phyloP scores from a whole-genome alignment of 2,888 invertebrate species.

The Cosmia pyralina region DNA sequence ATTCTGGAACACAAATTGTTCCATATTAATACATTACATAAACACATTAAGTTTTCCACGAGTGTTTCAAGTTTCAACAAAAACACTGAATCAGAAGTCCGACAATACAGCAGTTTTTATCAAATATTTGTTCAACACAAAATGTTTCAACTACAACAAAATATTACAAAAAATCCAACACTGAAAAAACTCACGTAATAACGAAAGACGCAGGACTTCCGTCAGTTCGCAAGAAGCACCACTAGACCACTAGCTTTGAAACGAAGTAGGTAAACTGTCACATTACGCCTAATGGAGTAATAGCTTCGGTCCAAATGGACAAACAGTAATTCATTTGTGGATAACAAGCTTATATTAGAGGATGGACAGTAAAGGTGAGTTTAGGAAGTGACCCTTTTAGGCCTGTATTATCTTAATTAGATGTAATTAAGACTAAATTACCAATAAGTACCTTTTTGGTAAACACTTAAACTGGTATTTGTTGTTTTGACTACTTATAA shows the following conservation, averaged over 20 bases:
- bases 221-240: slow-evolving; percentile 6
- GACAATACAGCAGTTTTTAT: neutral
- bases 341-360: slow-evolving; percentile 26
- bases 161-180: neutral
- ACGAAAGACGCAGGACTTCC: neutral
- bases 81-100: neutral
- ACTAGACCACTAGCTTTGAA: slow-evolving; percentile 23
- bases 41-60: neutral
- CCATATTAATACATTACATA: neutral
- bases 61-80: neutral
- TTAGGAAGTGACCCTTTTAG: neutral
- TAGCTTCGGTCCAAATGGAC: slow-evolving; percentile 31
- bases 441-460: neutral
- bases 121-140: neutral
- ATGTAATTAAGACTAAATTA: neutral
- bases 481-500: too few species aligned
- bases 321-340: slow-evolving; percentile 38
- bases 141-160: slow-evolving; percentile 3
- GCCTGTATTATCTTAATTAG: neutral
- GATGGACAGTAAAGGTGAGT: neutral
- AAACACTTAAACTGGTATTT: neutral
- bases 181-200: neutral
- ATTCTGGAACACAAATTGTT: neutral
- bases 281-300: slow-evolving; percentile 50
- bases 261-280: slow-evolving; percentile 24